phyloP scores from a whole-genome alignment of 2,113 vertebrate genomes.

The Columba janthina region DNA sequence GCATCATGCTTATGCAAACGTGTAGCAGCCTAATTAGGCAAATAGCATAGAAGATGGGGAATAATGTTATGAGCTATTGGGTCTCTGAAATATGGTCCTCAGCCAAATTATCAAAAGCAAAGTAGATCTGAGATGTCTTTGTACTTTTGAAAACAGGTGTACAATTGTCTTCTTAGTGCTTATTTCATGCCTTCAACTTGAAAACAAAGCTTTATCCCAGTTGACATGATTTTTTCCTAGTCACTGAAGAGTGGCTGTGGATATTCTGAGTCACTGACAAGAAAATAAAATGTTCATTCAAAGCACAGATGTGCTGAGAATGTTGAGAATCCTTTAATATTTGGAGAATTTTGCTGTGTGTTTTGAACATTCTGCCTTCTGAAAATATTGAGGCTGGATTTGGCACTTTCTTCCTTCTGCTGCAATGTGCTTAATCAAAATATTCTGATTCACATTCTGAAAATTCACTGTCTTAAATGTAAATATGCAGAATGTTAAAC shows the following conservation, averaged over 20 bases:
- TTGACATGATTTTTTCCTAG: constrained; percentile 64
- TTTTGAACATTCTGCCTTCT: constrained; percentile 27
- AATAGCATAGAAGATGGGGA: constrained; percentile 64
- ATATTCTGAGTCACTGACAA: constrained; percentile 73
- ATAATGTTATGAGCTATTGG: constrained; percentile 71
- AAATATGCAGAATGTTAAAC: constrained; percentile 47
- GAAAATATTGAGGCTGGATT: constrained; percentile 48
- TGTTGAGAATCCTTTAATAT: constrained; percentile 59
- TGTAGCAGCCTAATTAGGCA: constrained; percentile 70
- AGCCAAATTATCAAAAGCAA: constrained; percentile 73
- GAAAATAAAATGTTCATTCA: constrained; percentile 73
- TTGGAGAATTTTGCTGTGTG: background rate
- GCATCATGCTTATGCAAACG: constrained; percentile 72
- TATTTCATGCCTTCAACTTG: constrained; percentile 70
- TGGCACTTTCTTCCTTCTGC: constrained; percentile 1
- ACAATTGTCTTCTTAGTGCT: constrained; percentile 68
- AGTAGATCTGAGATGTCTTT: constrained; percentile 68
- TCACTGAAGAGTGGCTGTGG: constrained; percentile 48
- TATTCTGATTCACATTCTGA: constrained; percentile 37
- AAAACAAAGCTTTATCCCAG: constrained; percentile 70
- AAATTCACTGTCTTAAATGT: constrained; percentile 25
- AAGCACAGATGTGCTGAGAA: constrained; percentile 52
- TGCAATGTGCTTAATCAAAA: constrained; percentile 63
- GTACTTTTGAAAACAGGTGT: constrained; percentile 73
- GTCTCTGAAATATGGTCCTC: constrained; percentile 70